Evolutionary conservation across 2,797 vertebrate species (phyloP).

Genomic region (Sebastes paucispinis): DNA sequence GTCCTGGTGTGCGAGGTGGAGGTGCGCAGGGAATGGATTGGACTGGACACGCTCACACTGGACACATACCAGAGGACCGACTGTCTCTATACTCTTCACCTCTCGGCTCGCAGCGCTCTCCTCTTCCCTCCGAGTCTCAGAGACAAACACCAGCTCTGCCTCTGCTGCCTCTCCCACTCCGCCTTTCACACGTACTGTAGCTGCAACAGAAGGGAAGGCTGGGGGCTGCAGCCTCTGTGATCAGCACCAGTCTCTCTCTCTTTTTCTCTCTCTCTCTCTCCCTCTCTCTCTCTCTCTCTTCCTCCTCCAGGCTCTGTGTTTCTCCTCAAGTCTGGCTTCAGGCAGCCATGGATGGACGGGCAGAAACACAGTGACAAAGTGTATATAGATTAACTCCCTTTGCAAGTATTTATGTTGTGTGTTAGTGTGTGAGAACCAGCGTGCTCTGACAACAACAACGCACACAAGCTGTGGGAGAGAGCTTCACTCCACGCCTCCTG

Average conservation of each 20-base stretch:
- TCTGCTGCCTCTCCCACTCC: constrained; percentile 61
- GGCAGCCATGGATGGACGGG: constrained; percentile 37
- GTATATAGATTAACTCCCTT: constrained; percentile 36
- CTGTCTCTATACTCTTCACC: constrained; percentile 29
- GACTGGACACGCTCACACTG: constrained; percentile 53
- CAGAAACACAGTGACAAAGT: constrained; percentile 31
- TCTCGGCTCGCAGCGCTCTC: constrained; percentile 39
- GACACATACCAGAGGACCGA: constrained; percentile 56
- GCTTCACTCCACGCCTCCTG: constrained; percentile 69
- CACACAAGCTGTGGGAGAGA: constrained; percentile 62
- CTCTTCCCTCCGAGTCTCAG: constrained; percentile 57
- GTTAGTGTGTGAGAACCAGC: constrained; percentile 27
- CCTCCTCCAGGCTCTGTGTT: constrained; percentile 48
- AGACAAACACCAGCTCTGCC: constrained; percentile 72
- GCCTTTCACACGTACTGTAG: constrained; percentile 66
- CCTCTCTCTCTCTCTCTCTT: constrained; percentile 10
- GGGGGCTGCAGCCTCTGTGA: constrained; percentile 76
- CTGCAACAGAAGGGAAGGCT: constrained; percentile 67
- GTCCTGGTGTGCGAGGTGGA: constrained; percentile 40
- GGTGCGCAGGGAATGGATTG: constrained; percentile 46
- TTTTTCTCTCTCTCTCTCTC: constrained; percentile 17
- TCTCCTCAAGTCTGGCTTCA: constrained; percentile 66
- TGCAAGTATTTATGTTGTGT: constrained; percentile 55
- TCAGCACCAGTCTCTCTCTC: constrained; percentile 62
- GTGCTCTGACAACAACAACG: constrained; percentile 50